Conservation (phyloP, 1,140 invertebrate genomes). For the Macrobrachium rosenbergii region DNA sequence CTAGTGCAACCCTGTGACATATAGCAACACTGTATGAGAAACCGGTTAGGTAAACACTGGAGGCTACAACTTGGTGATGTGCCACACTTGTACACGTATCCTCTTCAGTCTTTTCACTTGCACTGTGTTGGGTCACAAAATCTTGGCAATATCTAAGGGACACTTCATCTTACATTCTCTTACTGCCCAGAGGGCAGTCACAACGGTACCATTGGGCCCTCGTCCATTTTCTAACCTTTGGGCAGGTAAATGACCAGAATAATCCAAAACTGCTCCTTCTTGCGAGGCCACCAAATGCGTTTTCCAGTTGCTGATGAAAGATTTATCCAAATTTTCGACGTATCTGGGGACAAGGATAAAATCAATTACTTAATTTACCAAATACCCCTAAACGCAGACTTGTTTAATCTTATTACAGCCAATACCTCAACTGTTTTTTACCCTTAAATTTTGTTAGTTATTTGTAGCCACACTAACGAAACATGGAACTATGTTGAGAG, state of each 20-base stretch:
- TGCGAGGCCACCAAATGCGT: slow-evolving; percentile 54
- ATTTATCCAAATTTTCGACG: slow-evolving; percentile 59
- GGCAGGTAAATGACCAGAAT: slow-evolving; percentile 72
- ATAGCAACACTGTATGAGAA: slow-evolving; percentile 51
- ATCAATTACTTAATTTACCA: background rate
- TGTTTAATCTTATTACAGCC: too few species aligned
- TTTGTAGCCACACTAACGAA: too few species aligned
- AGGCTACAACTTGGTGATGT: background rate
- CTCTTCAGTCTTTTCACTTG: slow-evolving; percentile 36
- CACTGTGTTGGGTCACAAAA: slow-evolving; percentile 63
- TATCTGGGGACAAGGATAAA: slow-evolving; percentile 30
- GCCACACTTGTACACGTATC: slow-evolving; percentile 22
- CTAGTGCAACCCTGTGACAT: slow-evolving; percentile 43
- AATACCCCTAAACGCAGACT: too few species aligned
- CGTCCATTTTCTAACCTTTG: slow-evolving; percentile 90
- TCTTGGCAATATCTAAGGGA: slow-evolving; percentile 75
- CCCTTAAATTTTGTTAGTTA: background rate
- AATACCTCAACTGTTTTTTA: background rate
- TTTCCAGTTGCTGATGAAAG: slow-evolving; percentile 55
- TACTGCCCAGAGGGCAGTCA: slow-evolving; percentile 92
- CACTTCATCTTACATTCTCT: slow-evolving; percentile 94
- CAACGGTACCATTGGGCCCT: slow-evolving; percentile 82
- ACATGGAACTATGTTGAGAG: too few species aligned
- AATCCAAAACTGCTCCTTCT: slow-evolving; percentile 52
- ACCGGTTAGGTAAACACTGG: slow-evolving; percentile 25